phyloP scores from a whole-genome alignment of 92 coral and sea anemone species.

The Epizoanthus scotinus region DNA sequence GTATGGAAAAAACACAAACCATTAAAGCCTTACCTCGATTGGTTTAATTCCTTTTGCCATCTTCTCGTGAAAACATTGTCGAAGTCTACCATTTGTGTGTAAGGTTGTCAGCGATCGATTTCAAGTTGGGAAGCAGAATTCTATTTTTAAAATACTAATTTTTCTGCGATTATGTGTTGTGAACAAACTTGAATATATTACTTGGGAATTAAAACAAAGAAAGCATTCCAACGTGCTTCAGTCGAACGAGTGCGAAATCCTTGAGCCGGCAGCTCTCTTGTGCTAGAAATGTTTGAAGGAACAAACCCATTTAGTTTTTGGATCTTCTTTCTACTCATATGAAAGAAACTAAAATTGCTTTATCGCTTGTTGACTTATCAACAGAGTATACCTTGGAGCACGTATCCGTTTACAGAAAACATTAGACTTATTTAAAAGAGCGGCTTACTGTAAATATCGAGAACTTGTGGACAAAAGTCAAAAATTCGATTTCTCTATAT shows the following conservation, averaged over 20 bases:
- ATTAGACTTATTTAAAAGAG: too few relatives aligned
- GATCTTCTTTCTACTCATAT: not conserved
- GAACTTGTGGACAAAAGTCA: too few relatives aligned
- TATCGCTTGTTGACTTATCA: not conserved
- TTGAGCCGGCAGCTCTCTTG: not conserved
- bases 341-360: not conserved
- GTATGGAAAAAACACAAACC: too few relatives aligned
- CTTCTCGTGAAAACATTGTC: not conserved
- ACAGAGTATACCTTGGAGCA: not conserved
- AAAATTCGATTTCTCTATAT: too few relatives aligned
- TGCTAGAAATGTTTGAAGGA: not conserved
- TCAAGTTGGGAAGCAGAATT: not conserved
- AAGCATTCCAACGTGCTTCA: constrained; percentile 5
- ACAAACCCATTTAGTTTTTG: not conserved
- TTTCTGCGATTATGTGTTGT: not conserved
- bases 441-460: too few relatives aligned
- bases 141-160: not conserved
- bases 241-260: not conserved
- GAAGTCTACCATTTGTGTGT: not conserved
- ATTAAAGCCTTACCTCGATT: too few relatives aligned
- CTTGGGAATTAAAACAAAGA: not conserved
- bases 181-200: constrained; percentile 7
- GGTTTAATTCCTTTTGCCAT: too few relatives aligned
- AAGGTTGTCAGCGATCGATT: not conserved
- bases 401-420: not conserved